Evolutionary conservation across 2,113 vertebrate genomes (phyloP).

Genomic region (Nesogale talazaci): DNA sequence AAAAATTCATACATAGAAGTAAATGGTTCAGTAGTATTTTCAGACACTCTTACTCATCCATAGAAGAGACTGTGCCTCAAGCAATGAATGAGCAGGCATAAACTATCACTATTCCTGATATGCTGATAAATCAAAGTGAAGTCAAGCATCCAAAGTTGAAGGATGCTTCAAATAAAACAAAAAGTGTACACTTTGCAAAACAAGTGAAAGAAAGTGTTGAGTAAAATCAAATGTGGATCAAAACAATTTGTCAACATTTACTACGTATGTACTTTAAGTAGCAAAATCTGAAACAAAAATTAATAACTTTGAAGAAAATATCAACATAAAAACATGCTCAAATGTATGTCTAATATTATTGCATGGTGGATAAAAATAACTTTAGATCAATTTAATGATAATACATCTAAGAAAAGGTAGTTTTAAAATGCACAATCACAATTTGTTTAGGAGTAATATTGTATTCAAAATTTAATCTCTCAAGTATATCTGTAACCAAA

Average conservation of each 20-base stretch:
- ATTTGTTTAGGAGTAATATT: background rate
- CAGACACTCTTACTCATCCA: background rate
- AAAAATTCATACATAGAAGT: background rate
- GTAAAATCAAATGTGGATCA: conserved; percentile 10
- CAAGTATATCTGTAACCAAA: background rate
- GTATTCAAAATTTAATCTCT: conserved; percentile 14
- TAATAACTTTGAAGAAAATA: conserved; percentile 29
- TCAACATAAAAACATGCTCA: background rate
- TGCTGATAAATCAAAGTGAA: background rate
- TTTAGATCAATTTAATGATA: conserved; percentile 14
- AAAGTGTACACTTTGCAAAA: background rate
- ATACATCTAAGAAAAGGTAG: conserved; percentile 48
- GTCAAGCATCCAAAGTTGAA: background rate
- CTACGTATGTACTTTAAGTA: background rate
- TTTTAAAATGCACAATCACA: background rate
- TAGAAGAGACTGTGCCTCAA: background rate
- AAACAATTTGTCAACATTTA: too few relatives aligned
- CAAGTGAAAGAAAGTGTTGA: conserved; percentile 17
- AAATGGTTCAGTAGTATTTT: background rate
- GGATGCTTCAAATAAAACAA: background rate
- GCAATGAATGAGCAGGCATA: background rate
- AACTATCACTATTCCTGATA: background rate
- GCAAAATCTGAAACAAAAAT: conserved; percentile 9
- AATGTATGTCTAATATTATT: conserved; percentile 8
- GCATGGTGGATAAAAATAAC: conserved; percentile 10